Evolutionary conservation across 2,888 invertebrate genomes (phyloP), one percentile per base, ranked within the genome.

Genomic region (Agrotis clavis): DNA sequence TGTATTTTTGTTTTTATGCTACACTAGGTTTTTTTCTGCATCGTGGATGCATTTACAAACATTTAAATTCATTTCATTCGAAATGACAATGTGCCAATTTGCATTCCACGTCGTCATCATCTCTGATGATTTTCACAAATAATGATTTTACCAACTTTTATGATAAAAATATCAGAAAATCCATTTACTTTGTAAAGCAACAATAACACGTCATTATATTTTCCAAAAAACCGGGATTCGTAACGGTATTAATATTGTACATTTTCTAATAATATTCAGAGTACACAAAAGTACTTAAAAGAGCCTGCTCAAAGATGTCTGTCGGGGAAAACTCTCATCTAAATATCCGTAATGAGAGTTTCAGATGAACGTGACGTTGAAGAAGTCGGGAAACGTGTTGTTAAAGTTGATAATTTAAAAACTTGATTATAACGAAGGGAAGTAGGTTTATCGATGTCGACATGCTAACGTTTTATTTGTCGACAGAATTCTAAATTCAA

Each of bases 231-330:
- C 74, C 63, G 47, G 62, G 47, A 65, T 81, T 68, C 70, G 30
- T 66, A 66, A 60, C 63, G 16, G 47, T 68, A 70, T 74, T 74
- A 70, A 71, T 67, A 67, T 45, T 54, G 56, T 62, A 74, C 51
- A 67, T 65, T 83, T 80, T 67, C 61, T 67, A 75, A 60, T 66
- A 67, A 80, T 56, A 30, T 56, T 67, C 64, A 13, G 19, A 16
- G 47, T 50, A 66, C 53, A 56, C 16, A 14, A 68, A 67, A 82
- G 63, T 63, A 73, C 63, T 79, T 63, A 53, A 56, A 62, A 59
- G 41, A 72, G 68, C 51, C 21, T 41, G 19, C 60, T 64, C 83
- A 67, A 83, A 79, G 80, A 62, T 57, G 7, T 25, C 62, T 56
- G 47, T 21, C 53, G 18, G 16, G 21, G 41, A 48, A 60, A 41